Percentiles rank a stretch among this genome's conserved stretches.
These are phyloP conservation scores for Coranthus polyacanthus DNA, from an alignment of 2,797 vertebrate genomes.

Conservation along the genomic window DNA sequence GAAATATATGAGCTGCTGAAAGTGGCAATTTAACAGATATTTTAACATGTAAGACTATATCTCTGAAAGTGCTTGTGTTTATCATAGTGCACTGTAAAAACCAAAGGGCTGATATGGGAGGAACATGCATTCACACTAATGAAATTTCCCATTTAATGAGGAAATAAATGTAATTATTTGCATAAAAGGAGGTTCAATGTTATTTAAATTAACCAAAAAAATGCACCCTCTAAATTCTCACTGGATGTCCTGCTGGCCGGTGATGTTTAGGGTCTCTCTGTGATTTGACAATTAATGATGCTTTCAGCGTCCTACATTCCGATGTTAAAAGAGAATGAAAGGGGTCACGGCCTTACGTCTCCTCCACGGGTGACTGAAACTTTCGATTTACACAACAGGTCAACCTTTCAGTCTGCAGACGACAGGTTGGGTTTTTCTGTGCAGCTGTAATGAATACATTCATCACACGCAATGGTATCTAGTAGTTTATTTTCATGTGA, in stretches of 20 bases:
- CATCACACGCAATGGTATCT: no score
- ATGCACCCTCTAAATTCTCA: constrained; percentile 10
- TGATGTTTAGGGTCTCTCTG: constrained; percentile 45
- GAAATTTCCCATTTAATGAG: background rate
- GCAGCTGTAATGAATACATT: constrained; percentile 8
- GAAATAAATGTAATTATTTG: background rate
- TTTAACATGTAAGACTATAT: constrained; percentile 54
- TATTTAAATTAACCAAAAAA: background rate
- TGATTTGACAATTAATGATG: constrained; percentile 51
- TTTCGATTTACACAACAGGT: constrained; percentile 47
- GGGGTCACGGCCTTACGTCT: constrained; percentile 65
- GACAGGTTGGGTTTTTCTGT: background rate
- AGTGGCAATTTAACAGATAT: constrained; percentile 63
- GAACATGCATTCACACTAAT: background rate
- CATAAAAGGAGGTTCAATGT: background rate
- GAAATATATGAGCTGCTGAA: constrained; percentile 65
- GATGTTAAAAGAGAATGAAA: constrained; percentile 61
- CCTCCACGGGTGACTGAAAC: constrained; percentile 61
- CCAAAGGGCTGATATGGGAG: background rate
- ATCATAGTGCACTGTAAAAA: constrained; percentile 30
- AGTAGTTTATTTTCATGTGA: no score
- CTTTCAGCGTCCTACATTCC: constrained; percentile 72
- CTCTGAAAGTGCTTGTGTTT: constrained; percentile 34
- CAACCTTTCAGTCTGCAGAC: constrained; percentile 21
- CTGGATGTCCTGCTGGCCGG: background rate